A percentile compares a stretch with the other conserved stretches of the same genome.
These are phyloP conservation scores for Synanceia verrucosa DNA, from an alignment of 2,797 vertebrate genomes.

Conservation along the genomic window DNA sequence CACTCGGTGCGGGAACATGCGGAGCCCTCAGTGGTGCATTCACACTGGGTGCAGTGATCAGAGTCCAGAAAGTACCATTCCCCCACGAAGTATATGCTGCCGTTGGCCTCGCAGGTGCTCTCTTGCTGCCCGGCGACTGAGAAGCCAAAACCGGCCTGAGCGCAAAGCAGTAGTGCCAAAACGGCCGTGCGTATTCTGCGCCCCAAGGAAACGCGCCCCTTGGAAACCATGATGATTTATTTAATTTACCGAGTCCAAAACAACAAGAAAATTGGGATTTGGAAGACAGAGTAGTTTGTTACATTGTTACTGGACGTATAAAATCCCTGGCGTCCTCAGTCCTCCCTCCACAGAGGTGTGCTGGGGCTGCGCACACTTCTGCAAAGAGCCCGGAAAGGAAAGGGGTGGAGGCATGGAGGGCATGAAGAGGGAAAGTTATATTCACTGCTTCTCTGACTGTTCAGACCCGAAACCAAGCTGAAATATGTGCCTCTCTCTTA, in stretches of 20 bases:
- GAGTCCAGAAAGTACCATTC: conserved; percentile 89
- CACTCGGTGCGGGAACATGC: conserved; percentile 83
- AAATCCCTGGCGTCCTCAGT: background rate
- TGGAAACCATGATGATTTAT: conserved; percentile 37
- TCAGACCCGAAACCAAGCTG: conserved; percentile 48
- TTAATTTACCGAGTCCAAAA: background rate
- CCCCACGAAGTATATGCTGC: conserved; percentile 85
- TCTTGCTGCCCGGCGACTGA: conserved; percentile 79
- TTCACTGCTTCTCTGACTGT: conserved; percentile 50
- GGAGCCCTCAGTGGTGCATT: conserved; percentile 84
- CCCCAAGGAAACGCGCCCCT: conserved; percentile 17
- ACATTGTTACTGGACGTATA: conserved; percentile 50
- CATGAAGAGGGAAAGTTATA: conserved; percentile 40
- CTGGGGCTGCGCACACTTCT: conserved; percentile 20
- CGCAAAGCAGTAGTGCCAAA: conserved; percentile 63
- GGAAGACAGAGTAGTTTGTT: conserved; percentile 12
- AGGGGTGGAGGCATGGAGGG: conserved; percentile 47
- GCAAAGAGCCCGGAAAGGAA: conserved; percentile 41
- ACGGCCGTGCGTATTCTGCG: conserved; percentile 44
- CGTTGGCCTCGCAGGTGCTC: conserved; percentile 85
- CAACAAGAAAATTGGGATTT: background rate
- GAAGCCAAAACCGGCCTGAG: conserved; percentile 58
- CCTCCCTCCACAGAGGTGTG: conserved; percentile 7
- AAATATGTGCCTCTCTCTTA: conserved; percentile 28
- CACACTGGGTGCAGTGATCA: conserved; percentile 86